Conservation (phyloP, 1,140 invertebrate species). For the Oreohelix idahoensis region DNA sequence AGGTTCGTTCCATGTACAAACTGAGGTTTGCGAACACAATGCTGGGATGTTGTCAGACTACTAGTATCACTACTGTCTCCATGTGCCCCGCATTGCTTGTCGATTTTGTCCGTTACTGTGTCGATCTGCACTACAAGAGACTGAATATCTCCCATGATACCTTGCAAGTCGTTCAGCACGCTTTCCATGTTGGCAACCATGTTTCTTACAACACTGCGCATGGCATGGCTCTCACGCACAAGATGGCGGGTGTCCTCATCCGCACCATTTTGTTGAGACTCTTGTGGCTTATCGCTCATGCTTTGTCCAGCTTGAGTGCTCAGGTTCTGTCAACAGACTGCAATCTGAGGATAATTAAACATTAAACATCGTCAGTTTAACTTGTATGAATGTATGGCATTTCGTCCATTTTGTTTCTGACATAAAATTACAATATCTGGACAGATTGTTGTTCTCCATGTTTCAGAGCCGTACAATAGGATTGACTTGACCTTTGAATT, state of each 20-base stretch:
- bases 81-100: slow-evolving; percentile 20
- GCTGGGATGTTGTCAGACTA: not conserved
- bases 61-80: not conserved
- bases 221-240: slow-evolving; percentile 25
- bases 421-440: no score
- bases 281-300: not conserved
- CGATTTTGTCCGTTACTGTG: slow-evolving; percentile 33
- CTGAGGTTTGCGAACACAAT: slow-evolving; percentile 13
- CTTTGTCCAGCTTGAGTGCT: not conserved
- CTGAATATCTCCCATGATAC: slow-evolving; percentile 42
- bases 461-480: no score
- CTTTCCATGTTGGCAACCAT: slow-evolving; percentile 35
- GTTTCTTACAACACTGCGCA: slow-evolving; percentile 17
- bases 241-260: not conserved
- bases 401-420: no score
- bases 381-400: no score
- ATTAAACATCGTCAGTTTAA: not conserved
- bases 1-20: not conserved
- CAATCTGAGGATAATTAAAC: not conserved
- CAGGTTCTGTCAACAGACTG: not conserved
- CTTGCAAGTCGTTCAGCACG: slow-evolving; percentile 35
- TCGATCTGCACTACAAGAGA: slow-evolving; percentile 35
- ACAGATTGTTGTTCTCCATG: no score
- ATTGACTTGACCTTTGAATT: no score
- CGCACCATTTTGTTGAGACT: not conserved